Base-by-base conservation (phyloP, 2,888 invertebrate genomes). In the Listrodromus nycthemerus region DNA sequence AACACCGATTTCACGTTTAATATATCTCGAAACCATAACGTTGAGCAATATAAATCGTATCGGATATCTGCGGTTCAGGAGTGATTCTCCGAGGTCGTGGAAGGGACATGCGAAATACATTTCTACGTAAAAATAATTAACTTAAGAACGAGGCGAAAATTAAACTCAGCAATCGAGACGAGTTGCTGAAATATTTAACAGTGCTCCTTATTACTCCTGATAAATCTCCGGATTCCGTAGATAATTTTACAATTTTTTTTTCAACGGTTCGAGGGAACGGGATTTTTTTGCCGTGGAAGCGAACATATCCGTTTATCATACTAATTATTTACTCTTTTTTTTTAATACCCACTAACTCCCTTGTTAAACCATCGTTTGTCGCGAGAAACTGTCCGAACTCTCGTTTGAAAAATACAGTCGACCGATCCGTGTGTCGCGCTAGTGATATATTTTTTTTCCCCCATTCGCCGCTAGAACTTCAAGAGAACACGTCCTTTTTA, bases 271-370 rank as follows among this genome's bases (percentile, higher is more conserved):
- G 50, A 70, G 67, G 71, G 37, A 69, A 74, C 67, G 73, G 27
- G 30, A 67, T 67, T 80, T 24, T 58, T 24, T 80, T 67, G 71
- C 73, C 80, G 69, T 75, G 76, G 83, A 76, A 83, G 73, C 83
- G 80, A 37, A 65, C 52, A 80, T 65, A 37, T 8, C 76, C 52
- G 80, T 65, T 80, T 37, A 52, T 77, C 69, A 77, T 19, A 24
- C 71, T 83, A 80, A 80, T 71, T 76, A 83, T 27, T 76, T 69
- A 4, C 1, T 63, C 45, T 55, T 6, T 80, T 50, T 67, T 16
- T 58, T 58, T 13, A n/a, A 33, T 13, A 45, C 41, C 27, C 52
- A 67, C 63, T 80, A 67, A 63, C 80, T 77, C 67, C 70, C 19
- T 63, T 33, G 67, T 67, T 71, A 21, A 63, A 52, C 30, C 71